Evolutionary conservation across 2,888 invertebrate genomes (phyloP).

Genomic region (Meganola albula): DNA sequence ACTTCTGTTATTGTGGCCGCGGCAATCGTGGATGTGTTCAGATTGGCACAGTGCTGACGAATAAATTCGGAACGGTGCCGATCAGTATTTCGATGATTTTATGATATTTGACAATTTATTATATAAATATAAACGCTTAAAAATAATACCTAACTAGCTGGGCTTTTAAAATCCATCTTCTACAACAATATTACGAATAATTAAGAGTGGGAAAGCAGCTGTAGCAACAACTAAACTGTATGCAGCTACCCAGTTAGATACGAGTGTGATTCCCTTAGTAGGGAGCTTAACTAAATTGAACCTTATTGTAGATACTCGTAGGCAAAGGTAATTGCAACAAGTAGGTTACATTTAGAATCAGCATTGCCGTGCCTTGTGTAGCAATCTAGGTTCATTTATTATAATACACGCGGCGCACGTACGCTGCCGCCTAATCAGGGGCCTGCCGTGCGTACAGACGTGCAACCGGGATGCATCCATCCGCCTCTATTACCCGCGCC

Average conservation of each 20-base stretch:
- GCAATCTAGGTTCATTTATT: constrained; percentile 65
- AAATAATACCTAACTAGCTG: too few relatives aligned
- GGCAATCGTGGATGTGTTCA: constrained; percentile 45
- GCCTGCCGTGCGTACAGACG: constrained; percentile 37
- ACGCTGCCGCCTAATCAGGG: constrained; percentile 44
- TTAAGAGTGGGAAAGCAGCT: too few relatives aligned
- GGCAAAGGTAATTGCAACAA: constrained; percentile 47
- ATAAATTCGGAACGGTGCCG: constrained; percentile 53
- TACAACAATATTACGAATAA: too few relatives aligned
- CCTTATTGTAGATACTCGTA: too few relatives aligned
- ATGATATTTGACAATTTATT: too few relatives aligned
- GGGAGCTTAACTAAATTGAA: too few relatives aligned
- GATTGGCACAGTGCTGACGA: constrained; percentile 49
- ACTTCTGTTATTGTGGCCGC: constrained; percentile 44
- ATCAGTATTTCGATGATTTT: constrained; percentile 39
- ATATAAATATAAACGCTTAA: too few relatives aligned
- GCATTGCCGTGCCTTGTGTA: constrained; percentile 31
- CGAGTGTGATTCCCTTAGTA: too few relatives aligned
- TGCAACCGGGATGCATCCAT: constrained; percentile 40
- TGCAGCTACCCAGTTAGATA: too few relatives aligned
- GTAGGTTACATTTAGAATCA: constrained; percentile 47
- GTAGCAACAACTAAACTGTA: too few relatives aligned
- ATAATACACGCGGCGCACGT: constrained; percentile 52
- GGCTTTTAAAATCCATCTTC: too few relatives aligned
- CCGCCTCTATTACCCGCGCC: constrained; percentile 38